Evolutionary conservation across 2,888 invertebrate species (phyloP).

Genomic region (Conops quadrifasciatus): DNA sequence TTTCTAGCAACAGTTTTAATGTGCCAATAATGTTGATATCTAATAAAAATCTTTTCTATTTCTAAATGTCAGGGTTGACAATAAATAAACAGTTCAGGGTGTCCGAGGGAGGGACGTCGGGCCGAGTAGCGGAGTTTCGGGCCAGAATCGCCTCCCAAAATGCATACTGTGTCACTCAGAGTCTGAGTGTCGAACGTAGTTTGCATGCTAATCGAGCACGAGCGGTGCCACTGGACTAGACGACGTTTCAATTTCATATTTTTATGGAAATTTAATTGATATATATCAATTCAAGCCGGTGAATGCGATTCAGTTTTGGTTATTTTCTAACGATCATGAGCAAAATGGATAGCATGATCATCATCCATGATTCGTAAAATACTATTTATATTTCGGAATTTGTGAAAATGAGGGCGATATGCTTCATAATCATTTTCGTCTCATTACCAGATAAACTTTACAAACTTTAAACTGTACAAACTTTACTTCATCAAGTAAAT

Average conservation of each 20-base stretch:
- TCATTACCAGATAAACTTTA: too few relatives aligned
- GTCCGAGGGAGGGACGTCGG: background rate
- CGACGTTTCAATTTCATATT: background rate
- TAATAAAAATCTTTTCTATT: conserved; percentile 15
- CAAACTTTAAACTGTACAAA: too few relatives aligned
- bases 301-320: too few relatives aligned
- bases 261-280: conserved; percentile 1
- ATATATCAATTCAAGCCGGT: background rate
- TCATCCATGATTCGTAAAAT: too few relatives aligned
- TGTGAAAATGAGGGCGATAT: too few relatives aligned
- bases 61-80: conserved; percentile 57
- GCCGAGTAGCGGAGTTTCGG: background rate
- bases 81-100: background rate
- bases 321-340: too few relatives aligned
- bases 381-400: too few relatives aligned
- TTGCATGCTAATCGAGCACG: background rate
- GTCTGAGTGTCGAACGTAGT: conserved; percentile 19
- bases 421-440: too few relatives aligned
- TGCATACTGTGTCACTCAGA: conserved; percentile 25
- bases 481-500: too few relatives aligned
- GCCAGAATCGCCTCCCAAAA: conserved; percentile 11
- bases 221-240: background rate
- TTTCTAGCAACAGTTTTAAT: conserved; percentile 42
- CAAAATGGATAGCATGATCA: too few relatives aligned
- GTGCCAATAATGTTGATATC: conserved; percentile 10